Conservation (phyloP, 2,888 invertebrate genomes). For the Deilephila porcellus region DNA sequence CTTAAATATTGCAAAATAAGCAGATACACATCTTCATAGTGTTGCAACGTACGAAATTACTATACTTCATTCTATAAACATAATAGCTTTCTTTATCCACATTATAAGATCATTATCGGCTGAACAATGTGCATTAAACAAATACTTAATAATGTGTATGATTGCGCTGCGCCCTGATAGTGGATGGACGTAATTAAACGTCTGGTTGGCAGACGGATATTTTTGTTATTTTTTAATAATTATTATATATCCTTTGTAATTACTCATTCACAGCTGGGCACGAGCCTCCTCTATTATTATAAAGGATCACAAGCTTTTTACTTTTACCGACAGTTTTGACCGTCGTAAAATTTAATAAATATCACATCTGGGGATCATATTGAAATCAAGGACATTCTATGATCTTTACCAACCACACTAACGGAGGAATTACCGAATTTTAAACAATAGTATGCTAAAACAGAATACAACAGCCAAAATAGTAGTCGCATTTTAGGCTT, state of each 20-base stretch:
- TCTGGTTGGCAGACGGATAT: background rate
- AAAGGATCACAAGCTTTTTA: too few species aligned
- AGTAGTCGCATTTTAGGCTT: constrained; percentile 31
- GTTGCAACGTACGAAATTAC: constrained; percentile 56
- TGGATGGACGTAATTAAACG: background rate
- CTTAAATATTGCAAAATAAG: constrained; percentile 45
- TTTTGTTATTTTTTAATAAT: too few species aligned
- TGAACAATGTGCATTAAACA: constrained; percentile 6
- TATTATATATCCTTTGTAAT: too few species aligned
- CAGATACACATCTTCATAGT: constrained; percentile 48
- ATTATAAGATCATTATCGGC: constrained; percentile 54
- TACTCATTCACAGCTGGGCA: too few species aligned
- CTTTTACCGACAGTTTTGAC: too few species aligned
- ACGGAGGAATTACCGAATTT: too few species aligned
- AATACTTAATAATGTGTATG: background rate
- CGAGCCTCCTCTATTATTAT: too few species aligned
- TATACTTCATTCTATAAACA: constrained; percentile 42
- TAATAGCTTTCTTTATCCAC: constrained; percentile 52
- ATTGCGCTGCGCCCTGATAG: constrained; percentile 3
- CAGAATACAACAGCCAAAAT: background rate
- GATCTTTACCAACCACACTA: too few species aligned
- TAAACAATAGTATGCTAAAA: too few species aligned
- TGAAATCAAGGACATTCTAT: background rate
- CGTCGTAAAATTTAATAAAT: too few species aligned
- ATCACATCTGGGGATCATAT: too few species aligned